A percentile compares a stretch with the other conserved stretches of the same genome.
These are phyloP conservation scores for Drosophila neocordata DNA, from an alignment of 1,140 invertebrate genomes.

Conservation along the genomic window DNA sequence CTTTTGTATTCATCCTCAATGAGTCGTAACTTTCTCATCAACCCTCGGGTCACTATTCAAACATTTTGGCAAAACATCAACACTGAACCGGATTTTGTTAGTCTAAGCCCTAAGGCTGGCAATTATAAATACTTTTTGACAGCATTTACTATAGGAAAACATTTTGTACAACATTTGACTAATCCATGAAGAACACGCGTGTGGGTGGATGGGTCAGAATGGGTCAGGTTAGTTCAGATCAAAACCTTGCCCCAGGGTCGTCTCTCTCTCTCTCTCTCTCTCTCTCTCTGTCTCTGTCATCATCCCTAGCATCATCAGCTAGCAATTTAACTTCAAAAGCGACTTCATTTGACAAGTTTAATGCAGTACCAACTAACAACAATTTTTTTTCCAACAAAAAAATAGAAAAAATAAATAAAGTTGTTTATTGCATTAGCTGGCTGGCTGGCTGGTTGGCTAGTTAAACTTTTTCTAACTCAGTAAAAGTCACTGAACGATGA, in stretches of 20 bases:
- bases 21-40: constrained; percentile 25
- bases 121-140: constrained; percentile 62
- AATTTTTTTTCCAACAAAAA: constrained; percentile 36
- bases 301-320: constrained; percentile 30
- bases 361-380: constrained; percentile 61
- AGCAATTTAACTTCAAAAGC: constrained; percentile 70
- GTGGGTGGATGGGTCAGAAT: constrained; percentile 20
- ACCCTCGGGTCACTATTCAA: constrained; percentile 10
- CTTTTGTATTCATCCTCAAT: neutral
- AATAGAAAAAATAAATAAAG: constrained; percentile 34
- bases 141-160: constrained; percentile 55
- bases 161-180: constrained; percentile 59
- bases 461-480: constrained; percentile 64
- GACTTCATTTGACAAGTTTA: constrained; percentile 78
- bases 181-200: constrained; percentile 36
- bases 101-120: constrained; percentile 39
- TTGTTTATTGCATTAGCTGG: constrained; percentile 68
- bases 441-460: constrained; percentile 35
- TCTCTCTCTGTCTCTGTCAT: neutral
- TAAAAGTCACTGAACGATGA: constrained; percentile 3
- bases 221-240: constrained; percentile 36
- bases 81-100: constrained; percentile 35
- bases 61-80: neutral
- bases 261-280: neutral
- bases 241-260: constrained; percentile 31